A percentile compares a stretch with the other conserved stretches of the same genome.
Conservation (phyloP, 2,888 invertebrate species). For the Siphlonurus alternatus region DNA sequence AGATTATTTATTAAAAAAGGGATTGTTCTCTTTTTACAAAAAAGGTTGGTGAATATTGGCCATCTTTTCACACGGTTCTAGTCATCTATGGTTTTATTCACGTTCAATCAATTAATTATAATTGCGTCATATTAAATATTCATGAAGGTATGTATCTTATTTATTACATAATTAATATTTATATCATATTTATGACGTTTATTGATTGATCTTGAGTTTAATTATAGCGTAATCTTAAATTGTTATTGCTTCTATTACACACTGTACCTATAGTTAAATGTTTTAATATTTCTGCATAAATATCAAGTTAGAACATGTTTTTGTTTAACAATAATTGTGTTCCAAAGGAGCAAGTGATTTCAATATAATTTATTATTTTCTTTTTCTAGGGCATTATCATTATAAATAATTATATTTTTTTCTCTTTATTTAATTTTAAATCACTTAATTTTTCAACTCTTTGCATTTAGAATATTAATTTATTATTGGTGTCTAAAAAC, state of each 20-base stretch:
- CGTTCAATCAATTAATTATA: not conserved
- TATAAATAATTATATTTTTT: no score
- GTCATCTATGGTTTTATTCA: not conserved
- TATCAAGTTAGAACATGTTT: not conserved
- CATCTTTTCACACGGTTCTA: not conserved
- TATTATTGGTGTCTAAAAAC: no score
- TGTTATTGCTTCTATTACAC: no score
- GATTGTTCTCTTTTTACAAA: not conserved
- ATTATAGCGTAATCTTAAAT: not conserved
- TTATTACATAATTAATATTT: not conserved
- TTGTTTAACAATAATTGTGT: not conserved
- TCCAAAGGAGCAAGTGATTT: not conserved
- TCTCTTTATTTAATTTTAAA: no score
- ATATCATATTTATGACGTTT: not conserved
- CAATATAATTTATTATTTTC: not conserved
- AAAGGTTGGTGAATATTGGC: not conserved
- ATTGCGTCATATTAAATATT: not conserved
- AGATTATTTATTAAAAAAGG: not conserved
- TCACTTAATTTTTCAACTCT: no score
- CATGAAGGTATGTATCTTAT: not conserved
- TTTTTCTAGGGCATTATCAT: not conserved
- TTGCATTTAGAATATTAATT: no score
- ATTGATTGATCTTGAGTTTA: not conserved
- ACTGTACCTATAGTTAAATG: no score
- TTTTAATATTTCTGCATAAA: no score